Evolutionary conservation across 2,888 invertebrate species (phyloP).

Genomic region (Cosmopolites sordidus): DNA sequence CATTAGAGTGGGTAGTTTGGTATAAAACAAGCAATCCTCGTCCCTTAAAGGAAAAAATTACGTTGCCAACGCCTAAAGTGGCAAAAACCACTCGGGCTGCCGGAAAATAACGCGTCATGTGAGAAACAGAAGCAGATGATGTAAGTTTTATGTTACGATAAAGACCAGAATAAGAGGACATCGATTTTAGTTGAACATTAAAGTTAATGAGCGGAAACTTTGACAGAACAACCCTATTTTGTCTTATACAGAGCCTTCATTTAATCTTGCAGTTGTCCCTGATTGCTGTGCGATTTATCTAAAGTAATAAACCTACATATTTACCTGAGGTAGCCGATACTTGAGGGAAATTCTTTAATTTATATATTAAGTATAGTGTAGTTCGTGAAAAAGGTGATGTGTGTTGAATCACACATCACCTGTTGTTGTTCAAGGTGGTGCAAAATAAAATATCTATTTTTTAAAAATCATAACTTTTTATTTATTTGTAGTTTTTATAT

Average conservation of each 20-base stretch:
- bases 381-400: too few relatives aligned
- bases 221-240: constrained; percentile 7
- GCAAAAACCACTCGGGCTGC: constrained; percentile 16
- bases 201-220: constrained; percentile 23
- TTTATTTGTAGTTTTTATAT: too few relatives aligned
- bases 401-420: too few relatives aligned
- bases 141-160: constrained; percentile 26
- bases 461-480: too few relatives aligned
- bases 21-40: constrained; percentile 21
- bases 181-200: constrained; percentile 23
- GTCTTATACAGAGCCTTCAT: constrained; percentile 1
- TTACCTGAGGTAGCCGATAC: too few relatives aligned
- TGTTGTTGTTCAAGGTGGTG: too few relatives aligned
- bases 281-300: too few relatives aligned
- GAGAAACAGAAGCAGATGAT: constrained; percentile 25
- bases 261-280: too few relatives aligned
- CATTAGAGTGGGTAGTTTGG: constrained; percentile 10
- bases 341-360: too few relatives aligned
- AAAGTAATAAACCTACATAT: too few relatives aligned
- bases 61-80: constrained; percentile 16
- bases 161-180: constrained; percentile 20
- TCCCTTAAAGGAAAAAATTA: constrained; percentile 17
- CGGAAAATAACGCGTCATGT: constrained; percentile 1
- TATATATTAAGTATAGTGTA: too few relatives aligned
- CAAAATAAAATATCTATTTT: too few relatives aligned